These are phyloP conservation scores for Idaea biselata DNA, from an alignment of 2,888 invertebrate species.

Conservation along the genomic window DNA sequence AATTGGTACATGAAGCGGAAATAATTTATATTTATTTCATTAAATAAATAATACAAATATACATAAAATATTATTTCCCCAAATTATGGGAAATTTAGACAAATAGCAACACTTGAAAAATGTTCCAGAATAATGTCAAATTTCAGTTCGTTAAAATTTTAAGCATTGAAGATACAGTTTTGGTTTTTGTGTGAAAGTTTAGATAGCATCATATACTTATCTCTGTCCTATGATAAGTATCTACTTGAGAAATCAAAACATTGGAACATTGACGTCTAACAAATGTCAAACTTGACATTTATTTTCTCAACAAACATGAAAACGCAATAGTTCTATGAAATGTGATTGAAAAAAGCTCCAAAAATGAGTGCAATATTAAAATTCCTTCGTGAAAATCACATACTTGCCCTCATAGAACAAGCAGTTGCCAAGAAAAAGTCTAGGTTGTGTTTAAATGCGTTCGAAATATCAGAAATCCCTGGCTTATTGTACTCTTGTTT, in stretches of 20 bases:
- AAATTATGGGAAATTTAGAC: neutral
- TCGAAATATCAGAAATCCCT: constrained; percentile 83
- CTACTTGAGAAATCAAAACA: constrained; percentile 3
- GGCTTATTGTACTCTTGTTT: constrained; percentile 77
- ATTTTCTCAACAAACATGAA: constrained; percentile 55
- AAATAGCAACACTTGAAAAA: neutral
- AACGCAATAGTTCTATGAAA: constrained; percentile 64
- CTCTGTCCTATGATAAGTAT: neutral
- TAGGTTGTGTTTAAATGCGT: constrained; percentile 82
- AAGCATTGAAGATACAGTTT: neutral
- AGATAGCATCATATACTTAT: neutral
- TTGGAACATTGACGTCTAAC: constrained; percentile 7
- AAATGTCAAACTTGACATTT: constrained; percentile 27
- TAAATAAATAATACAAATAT: neutral
- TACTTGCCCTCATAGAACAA: constrained; percentile 84
- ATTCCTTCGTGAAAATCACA: constrained; percentile 85
- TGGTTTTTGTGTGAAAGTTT: neutral
- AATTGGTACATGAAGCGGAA: too few species aligned
- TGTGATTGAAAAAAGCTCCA: constrained; percentile 45
- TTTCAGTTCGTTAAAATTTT: neutral
- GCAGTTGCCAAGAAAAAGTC: constrained; percentile 81
- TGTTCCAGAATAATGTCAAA: neutral
- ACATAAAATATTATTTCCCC: neutral
- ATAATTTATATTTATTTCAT: neutral
- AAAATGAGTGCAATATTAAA: constrained; percentile 84